These are phyloP conservation scores for Tarsius wallacei DNA, from an alignment of 2,797 vertebrate genomes.

Conservation along the genomic window DNA sequence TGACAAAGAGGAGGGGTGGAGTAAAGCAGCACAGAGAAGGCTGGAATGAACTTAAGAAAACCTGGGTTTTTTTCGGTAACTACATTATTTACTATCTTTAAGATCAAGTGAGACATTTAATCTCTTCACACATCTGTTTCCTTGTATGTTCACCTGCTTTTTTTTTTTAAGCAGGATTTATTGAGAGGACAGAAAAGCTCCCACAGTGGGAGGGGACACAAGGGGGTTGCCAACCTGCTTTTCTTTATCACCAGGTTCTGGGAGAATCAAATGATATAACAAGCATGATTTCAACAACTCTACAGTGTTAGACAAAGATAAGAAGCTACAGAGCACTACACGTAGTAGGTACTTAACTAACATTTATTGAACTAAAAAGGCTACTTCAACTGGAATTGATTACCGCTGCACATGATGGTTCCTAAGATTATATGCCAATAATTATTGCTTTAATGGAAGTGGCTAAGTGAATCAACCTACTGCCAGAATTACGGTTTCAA, in stretches of 20 bases:
- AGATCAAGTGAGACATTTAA: not conserved
- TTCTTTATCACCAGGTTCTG: not conserved
- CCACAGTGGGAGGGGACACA: too few relatives aligned
- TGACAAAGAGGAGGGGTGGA: not conserved
- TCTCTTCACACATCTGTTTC: not conserved
- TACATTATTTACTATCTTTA: not conserved
- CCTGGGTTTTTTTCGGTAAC: not conserved
- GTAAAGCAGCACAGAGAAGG: not conserved
- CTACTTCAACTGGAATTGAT: slow-evolving; percentile 61
- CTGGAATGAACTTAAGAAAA: not conserved
- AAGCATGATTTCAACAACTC: not conserved
- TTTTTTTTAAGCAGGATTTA: not conserved
- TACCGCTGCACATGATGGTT: not conserved
- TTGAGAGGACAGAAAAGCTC: too few relatives aligned
- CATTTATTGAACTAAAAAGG: slow-evolving; percentile 35
- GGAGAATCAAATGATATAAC: slow-evolving; percentile 7
- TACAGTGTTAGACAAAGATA: slow-evolving; percentile 36
- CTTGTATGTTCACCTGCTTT: not conserved
- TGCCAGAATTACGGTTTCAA: slow-evolving; percentile 72
- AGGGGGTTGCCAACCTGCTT: not conserved
- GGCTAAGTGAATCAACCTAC: slow-evolving; percentile 66
- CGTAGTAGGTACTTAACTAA: slow-evolving; percentile 71
- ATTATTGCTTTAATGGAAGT: slow-evolving; percentile 73
- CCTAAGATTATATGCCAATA: slow-evolving; percentile 57
- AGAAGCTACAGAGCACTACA: slow-evolving; percentile 21